A percentile compares a stretch with the other conserved stretches of the same genome.
Evolutionary conservation across 2,113 vertebrate genomes (phyloP).

Genomic region (Struthidea cinerea): DNA sequence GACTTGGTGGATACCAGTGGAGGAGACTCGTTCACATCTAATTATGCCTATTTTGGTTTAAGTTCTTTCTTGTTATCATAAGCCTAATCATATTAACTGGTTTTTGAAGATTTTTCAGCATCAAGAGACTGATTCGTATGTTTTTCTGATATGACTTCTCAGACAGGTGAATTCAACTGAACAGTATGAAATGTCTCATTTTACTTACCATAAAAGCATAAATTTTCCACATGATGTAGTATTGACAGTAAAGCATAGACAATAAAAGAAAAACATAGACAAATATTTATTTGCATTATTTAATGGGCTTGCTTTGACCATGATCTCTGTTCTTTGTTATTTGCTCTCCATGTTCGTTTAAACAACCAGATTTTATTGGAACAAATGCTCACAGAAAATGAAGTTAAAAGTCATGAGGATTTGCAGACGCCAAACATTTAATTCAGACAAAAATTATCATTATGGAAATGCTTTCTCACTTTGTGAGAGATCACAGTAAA

Average conservation of each 20-base stretch:
- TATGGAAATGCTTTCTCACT: neutral
- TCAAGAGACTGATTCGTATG: neutral
- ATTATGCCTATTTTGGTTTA: neutral
- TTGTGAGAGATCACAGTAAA: neutral
- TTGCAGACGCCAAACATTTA: neutral
- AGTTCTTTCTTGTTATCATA: neutral
- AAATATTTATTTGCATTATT: conserved; percentile 5
- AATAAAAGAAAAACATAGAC: neutral
- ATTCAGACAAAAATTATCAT: neutral
- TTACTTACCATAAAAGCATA: neutral
- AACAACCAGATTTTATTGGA: neutral
- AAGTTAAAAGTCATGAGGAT: neutral
- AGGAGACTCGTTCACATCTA: neutral
- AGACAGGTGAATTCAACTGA: neutral
- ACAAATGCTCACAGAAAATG: neutral
- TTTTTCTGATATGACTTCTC: neutral
- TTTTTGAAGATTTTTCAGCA: neutral
- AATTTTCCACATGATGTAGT: neutral
- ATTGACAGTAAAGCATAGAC: neutral
- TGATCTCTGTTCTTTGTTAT: neutral
- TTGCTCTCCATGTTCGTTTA: neutral
- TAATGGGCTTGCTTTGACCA: neutral
- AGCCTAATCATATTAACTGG: fast-evolving
- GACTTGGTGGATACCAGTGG: neutral
- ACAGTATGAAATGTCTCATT: neutral